phyloP scores from a whole-genome alignment of 1,140 invertebrate species.

The Musca domestica region DNA sequence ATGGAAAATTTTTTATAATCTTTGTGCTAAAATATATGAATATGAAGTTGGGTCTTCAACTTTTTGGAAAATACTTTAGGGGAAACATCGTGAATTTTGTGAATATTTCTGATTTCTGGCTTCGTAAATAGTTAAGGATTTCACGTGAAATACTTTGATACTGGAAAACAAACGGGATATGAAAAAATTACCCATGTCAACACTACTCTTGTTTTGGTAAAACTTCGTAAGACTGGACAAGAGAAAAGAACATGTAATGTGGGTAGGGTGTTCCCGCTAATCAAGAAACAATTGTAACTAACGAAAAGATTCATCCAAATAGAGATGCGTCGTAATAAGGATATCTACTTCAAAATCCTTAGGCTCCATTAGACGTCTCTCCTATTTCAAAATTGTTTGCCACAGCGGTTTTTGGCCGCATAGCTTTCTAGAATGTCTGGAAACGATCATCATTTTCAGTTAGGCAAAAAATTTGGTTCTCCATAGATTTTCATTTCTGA shows the following conservation, averaged over 20 bases:
- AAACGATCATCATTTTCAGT: slow-evolving; percentile 28
- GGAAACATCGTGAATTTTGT: too few species aligned
- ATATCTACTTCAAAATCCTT: slow-evolving; percentile 14
- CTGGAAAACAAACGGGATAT: slow-evolving; percentile 27
- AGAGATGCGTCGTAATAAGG: slow-evolving; percentile 29
- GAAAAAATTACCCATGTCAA: slow-evolving; percentile 31
- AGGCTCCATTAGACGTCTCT: slow-evolving; percentile 28
- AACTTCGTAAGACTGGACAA: slow-evolving; percentile 31
- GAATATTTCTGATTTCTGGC: too few species aligned
- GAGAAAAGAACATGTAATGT: slow-evolving; percentile 36
- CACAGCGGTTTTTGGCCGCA: slow-evolving; percentile 35
- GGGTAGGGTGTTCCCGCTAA: slow-evolving; percentile 28
- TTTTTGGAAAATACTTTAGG: too few species aligned
- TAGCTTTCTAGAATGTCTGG: slow-evolving; percentile 31
- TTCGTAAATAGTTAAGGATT: too few species aligned
- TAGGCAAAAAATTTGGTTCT: slow-evolving; percentile 18
- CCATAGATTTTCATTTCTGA: too few species aligned
- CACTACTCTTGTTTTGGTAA: slow-evolving; percentile 15
- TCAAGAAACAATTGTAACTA: slow-evolving; percentile 16
- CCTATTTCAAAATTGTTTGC: slow-evolving; percentile 30
- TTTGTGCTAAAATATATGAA: too few species aligned
- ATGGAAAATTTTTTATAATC: too few species aligned
- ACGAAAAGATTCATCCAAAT: slow-evolving; percentile 30
- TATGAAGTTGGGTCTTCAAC: too few species aligned
- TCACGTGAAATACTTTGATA: slow-evolving; percentile 34